Evolutionary conservation across 1,140 invertebrate species (phyloP).

Genomic region (Drosophila ananassae): DNA sequence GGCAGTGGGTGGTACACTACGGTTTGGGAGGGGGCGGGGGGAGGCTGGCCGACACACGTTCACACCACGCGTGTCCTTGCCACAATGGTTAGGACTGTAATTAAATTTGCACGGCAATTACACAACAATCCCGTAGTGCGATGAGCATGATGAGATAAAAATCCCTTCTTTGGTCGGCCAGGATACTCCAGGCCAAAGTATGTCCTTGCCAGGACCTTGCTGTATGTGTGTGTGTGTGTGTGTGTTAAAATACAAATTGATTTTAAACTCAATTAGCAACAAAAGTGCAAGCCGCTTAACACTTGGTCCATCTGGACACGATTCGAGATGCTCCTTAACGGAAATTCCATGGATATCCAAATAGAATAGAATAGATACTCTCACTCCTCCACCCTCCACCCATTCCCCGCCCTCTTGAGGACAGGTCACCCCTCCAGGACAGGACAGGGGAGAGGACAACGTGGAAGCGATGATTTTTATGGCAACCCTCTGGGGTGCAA

Average conservation of each 20-base stretch:
- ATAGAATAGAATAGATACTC: conserved; percentile 2
- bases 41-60: conserved; percentile 6
- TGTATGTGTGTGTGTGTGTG: too few species aligned
- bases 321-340: conserved; percentile 6
- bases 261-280: conserved; percentile 84
- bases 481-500: conserved; percentile 82
- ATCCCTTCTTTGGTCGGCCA: background rate
- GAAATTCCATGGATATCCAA: background rate
- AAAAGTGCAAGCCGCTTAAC: conserved; percentile 49
- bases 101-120: conserved; percentile 84
- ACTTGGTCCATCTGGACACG: conserved; percentile 33
- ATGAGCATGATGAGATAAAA: background rate
- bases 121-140: conserved; percentile 45
- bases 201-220: too few species aligned
- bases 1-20: too few species aligned
- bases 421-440: conserved; percentile 2
- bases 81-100: conserved; percentile 61
- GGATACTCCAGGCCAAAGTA: background rate
- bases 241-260: conserved; percentile 80
- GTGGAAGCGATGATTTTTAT: conserved; percentile 75
- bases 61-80: conserved; percentile 40
- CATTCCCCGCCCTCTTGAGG: background rate
- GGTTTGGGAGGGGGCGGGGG: background rate
- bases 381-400: background rate
- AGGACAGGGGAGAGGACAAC: too few species aligned